Conservation (phyloP, 2,888 invertebrate species). For the Cataglyphis altisquamis region DNA sequence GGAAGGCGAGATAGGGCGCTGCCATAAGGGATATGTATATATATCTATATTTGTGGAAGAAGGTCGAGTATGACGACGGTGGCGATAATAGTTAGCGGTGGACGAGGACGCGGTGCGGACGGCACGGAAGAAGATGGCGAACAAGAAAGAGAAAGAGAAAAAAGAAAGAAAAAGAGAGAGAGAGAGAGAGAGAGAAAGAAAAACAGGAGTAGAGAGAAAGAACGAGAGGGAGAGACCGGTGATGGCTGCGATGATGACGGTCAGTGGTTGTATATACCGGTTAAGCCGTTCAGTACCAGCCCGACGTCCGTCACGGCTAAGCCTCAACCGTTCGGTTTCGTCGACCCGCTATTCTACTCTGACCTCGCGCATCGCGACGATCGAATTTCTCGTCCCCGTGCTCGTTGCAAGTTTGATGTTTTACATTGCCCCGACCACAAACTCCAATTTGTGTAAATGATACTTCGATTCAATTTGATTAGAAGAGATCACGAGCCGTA, state of each 20-base stretch:
- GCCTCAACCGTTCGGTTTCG: constrained; percentile 73
- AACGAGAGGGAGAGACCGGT: constrained; percentile 70
- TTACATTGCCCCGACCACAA: not conserved
- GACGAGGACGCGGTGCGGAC: constrained; percentile 65
- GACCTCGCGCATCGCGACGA: constrained; percentile 21
- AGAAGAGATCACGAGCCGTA: not conserved
- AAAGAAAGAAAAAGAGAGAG: constrained; percentile 38
- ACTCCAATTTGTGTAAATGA: not conserved
- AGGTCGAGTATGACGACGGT: constrained; percentile 71
- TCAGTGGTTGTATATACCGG: constrained; percentile 79
- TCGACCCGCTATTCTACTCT: constrained; percentile 47
- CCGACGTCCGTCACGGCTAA: constrained; percentile 79
- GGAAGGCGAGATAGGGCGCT: constrained; percentile 64
- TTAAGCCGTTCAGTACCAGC: constrained; percentile 81
- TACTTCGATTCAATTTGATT: not conserved
- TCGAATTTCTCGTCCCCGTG: not conserved
- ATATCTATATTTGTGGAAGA: constrained; percentile 64
- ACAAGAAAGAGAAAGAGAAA: constrained; percentile 24
- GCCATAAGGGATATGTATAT: constrained; percentile 41
- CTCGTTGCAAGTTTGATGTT: not conserved
- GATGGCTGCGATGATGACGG: constrained; percentile 78
- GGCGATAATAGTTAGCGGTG: constrained; percentile 69
- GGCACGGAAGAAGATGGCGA: constrained; percentile 47
- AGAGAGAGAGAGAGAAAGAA: constrained; percentile 48
- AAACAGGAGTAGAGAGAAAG: constrained; percentile 62